Conservation (phyloP, 2,888 invertebrate genomes). For the Acanthosepion esculentum region DNA sequence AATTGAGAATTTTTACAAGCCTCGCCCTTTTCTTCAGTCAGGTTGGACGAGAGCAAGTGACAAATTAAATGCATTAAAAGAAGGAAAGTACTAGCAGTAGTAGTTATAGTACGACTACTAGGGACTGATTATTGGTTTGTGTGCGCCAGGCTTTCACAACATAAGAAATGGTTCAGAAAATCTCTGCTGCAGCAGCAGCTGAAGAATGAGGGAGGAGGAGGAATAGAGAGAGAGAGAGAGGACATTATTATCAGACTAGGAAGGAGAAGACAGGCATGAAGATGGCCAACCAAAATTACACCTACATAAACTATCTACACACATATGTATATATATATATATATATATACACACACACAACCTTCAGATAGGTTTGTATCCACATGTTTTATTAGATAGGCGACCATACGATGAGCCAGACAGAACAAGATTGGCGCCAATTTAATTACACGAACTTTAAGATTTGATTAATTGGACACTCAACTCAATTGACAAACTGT, state of each 20-base stretch:
- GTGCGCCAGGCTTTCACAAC: no score
- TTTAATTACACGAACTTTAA: neutral
- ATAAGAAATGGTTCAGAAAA: neutral
- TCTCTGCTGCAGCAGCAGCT: neutral
- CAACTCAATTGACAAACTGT: no score
- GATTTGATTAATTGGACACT: neutral
- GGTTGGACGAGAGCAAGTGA: no score
- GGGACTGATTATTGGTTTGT: no score
- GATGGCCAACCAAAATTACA: neutral
- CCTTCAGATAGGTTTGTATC: neutral
- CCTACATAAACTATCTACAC: neutral
- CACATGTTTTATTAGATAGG: neutral
- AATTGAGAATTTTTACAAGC: no score
- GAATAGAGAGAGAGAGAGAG: neutral
- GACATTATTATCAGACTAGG: neutral
- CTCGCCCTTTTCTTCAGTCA: no score
- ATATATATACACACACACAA: neutral
- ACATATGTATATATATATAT: neutral
- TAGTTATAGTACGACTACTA: no score
- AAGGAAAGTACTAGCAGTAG: no score
- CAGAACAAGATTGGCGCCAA: neutral
- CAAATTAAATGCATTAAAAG: no score
- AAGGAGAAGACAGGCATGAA: neutral
- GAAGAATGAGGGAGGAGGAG: neutral
- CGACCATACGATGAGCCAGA: neutral